These are phyloP conservation scores for Wiebesia pumilae DNA, from an alignment of 1,140 invertebrate species.

Conservation along the genomic window DNA sequence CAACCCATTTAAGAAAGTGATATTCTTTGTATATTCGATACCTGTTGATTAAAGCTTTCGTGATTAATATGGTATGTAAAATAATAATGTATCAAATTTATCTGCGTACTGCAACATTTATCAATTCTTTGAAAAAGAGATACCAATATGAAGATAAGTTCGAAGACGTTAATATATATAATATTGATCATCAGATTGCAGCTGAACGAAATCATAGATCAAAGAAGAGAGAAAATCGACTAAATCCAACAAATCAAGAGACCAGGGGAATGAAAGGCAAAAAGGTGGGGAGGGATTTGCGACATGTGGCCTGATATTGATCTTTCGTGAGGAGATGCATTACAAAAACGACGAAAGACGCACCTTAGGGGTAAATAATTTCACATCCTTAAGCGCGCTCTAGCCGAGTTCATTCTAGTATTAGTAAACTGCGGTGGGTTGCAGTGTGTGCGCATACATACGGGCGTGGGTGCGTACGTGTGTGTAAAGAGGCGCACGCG, in stretches of 20 bases:
- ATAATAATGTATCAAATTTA: too few species aligned
- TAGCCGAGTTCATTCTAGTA: neutral
- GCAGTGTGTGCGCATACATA: too few species aligned
- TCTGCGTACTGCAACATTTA: too few species aligned
- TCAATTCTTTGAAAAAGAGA: too few species aligned
- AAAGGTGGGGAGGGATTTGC: constrained; percentile 48
- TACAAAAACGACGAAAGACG: constrained; percentile 54
- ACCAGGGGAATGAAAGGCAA: neutral
- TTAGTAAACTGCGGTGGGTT: neutral
- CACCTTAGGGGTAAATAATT: constrained; percentile 60
- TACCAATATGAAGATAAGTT: too few species aligned
- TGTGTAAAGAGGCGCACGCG: neutral
- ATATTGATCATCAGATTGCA: neutral
- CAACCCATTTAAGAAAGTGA: too few species aligned
- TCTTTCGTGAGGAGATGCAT: constrained; percentile 41
- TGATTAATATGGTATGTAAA: too few species aligned
- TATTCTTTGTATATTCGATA: too few species aligned
- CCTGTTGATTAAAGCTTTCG: too few species aligned
- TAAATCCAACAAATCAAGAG: neutral
- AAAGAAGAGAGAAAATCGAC: neutral
- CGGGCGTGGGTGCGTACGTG: too few species aligned
- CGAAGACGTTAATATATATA: neutral
- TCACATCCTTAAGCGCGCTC: constrained; percentile 49
- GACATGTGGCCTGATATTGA: constrained; percentile 59
- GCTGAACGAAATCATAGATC: neutral